Evolutionary conservation across 2,113 vertebrate species (phyloP).

Genomic region (Phylloscopus trochiloides): DNA sequence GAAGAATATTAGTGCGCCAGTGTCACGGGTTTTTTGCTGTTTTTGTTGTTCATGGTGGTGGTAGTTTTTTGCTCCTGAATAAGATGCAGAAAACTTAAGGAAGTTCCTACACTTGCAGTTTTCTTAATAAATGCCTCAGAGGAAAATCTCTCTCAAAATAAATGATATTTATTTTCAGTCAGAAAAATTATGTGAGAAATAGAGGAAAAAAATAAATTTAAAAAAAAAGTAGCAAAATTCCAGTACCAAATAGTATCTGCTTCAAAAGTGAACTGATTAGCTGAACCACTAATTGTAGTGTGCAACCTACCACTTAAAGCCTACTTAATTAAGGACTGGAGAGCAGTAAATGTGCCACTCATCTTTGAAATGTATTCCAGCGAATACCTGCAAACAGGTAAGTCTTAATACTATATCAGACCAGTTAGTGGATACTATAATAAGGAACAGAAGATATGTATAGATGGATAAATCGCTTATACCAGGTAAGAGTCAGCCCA

Average conservation of each 20-base stretch:
- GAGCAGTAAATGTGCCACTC: background rate
- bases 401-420: background rate
- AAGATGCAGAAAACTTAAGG: background rate
- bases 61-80: background rate
- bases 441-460: background rate
- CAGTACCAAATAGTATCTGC: background rate
- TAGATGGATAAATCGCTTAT: background rate
- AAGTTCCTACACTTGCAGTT: background rate
- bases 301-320: background rate
- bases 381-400: background rate
- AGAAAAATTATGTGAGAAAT: background rate
- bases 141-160: background rate
- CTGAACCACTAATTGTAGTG: background rate
- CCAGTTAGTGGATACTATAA: background rate
- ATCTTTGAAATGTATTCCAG: background rate
- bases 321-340: background rate
- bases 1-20: background rate
- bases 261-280: background rate
- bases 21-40: background rate
- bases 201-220: too few species aligned
- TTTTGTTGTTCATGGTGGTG: accelerated
- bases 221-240: background rate
- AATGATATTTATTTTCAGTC: background rate
- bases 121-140: background rate
- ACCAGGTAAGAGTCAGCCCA: background rate